Evolutionary conservation across 2,797 vertebrate genomes (phyloP), one percentile per base, ranked within the genome.

Genomic region (Acipenser transmontanus): DNA sequence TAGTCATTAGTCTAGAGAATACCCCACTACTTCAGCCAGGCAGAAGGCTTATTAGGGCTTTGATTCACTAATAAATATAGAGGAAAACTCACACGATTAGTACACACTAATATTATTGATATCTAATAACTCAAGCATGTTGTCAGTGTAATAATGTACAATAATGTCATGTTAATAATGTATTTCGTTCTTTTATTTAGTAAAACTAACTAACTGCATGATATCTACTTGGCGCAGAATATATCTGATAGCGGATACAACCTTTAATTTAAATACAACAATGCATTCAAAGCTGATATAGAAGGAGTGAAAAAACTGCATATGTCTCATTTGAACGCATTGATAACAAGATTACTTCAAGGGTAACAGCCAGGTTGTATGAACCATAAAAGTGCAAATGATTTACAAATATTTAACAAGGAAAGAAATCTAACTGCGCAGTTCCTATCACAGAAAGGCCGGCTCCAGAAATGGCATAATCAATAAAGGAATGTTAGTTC

Each of bases 381-480:
- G 82, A 76, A 78, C 69, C 78, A 73, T 83, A 82, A 81, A 87
- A 84, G 72, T 77, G 79, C 0, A 0, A 78, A 81, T 85, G 74
- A 82, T 85, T 86, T 85, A 84, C 84, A 85, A 87, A 87, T 86
- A 87, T 87, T 87, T 89, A 86, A 87, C 83, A 78, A 84, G 82
- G 73, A 49, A 70, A 76, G 81, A 78, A 79, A 81, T 80, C 79
- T 87, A 87, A 88, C 89, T 88, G 87, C 81, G 77, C 76, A 64
- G 51, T 80, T 88, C 81, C 80, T 90, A 83, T 87, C 82, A 80
- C 80, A 72, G 72, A 78, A 80, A 94, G 87, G 85, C 87, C 88
- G 90, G 84, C 78, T 84, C 84, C 80, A 83, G 85, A 87, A 94
- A 94, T 90, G 83, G 87, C 90, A 90, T 94, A 93, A 98, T 97